Conservation (phyloP, 2,888 invertebrate species). For the Chymomyza procnemis region DNA sequence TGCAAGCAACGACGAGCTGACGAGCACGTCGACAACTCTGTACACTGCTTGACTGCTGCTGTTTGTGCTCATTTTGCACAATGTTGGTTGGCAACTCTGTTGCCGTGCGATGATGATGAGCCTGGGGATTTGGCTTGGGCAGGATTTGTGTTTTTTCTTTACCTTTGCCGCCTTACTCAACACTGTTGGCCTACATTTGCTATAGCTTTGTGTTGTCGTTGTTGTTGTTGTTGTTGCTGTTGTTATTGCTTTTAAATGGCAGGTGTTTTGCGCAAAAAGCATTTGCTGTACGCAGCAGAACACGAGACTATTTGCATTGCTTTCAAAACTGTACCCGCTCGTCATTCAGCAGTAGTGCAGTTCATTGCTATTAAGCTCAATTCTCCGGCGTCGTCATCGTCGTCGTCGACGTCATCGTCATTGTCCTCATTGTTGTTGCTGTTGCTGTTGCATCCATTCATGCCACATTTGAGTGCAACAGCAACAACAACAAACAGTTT, state of each 20-base stretch:
- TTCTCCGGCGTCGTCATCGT: neutral
- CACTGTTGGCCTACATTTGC: neutral
- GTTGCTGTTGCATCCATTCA: neutral
- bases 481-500: slow-evolving; percentile 7
- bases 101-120: slow-evolving; percentile 21
- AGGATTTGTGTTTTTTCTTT: neutral
- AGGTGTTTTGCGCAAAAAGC: neutral
- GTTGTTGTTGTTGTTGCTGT: neutral
- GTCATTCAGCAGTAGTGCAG: slow-evolving; percentile 48
- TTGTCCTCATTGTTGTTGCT: neutral
- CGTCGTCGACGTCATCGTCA: neutral
- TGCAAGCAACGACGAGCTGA: neutral
- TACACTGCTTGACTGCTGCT: slow-evolving; percentile 30
- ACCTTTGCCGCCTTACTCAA: slow-evolving; percentile 2
- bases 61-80: slow-evolving; percentile 40
- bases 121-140: neutral
- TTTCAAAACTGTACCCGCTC: neutral
- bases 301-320: neutral
- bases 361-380: slow-evolving; percentile 18
- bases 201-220: neutral
- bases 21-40: slow-evolving; percentile 5
- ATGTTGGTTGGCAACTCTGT: slow-evolving; percentile 62
- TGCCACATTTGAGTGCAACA: neutral
- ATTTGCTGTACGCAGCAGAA: neutral
- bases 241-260: neutral